These are phyloP conservation scores for Pogonognathellus flavescens DNA, from an alignment of 1,140 invertebrate genomes.

Conservation along the genomic window DNA sequence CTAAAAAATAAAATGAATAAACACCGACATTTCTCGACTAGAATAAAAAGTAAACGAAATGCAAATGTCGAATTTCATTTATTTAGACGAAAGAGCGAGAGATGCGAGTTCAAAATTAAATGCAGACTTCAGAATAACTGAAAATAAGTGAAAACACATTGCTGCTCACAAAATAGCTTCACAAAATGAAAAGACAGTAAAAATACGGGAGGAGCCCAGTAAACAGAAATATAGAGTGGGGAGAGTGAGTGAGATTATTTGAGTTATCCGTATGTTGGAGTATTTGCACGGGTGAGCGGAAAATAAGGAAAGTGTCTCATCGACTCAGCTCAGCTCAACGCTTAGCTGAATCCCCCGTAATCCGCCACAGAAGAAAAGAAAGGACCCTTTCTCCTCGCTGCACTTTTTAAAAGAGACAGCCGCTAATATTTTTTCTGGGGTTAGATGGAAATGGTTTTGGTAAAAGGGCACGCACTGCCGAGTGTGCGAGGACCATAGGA, in stretches of 20 bases:
- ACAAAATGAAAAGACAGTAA: neutral
- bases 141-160: too few species aligned
- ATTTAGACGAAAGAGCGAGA: too few species aligned
- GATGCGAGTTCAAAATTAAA: too few species aligned
- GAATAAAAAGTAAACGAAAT: too few species aligned
- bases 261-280: neutral
- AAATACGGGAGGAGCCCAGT: neutral
- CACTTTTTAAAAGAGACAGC: neutral
- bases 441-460: neutral
- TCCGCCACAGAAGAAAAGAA: conserved; percentile 1
- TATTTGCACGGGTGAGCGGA: conserved; percentile 22
- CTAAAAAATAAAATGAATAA: too few species aligned
- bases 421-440: neutral
- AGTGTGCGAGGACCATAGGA: too few species aligned
- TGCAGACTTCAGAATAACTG: too few species aligned
- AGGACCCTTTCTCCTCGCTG: neutral
- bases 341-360: conserved; percentile 6
- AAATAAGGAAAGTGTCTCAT: conserved; percentile 26
- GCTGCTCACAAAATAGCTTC: too few species aligned
- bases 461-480: neutral
- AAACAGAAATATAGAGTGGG: neutral
- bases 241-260: conserved; percentile 12
- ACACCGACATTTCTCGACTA: too few species aligned
- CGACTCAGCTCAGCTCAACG: neutral
- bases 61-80: too few species aligned